Conservation (phyloP, 2,888 invertebrate species). For the Erebia palarica region DNA sequence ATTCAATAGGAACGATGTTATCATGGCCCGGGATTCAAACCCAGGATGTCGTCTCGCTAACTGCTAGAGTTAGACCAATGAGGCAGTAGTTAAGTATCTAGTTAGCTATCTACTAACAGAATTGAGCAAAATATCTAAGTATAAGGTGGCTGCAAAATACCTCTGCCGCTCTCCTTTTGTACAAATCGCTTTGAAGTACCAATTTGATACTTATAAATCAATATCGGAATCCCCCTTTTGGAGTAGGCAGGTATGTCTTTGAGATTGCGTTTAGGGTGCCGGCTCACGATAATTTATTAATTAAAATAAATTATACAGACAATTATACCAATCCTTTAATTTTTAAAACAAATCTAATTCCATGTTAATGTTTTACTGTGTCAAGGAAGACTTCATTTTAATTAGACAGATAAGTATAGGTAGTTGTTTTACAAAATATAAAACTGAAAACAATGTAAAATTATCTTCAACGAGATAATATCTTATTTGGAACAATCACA, state of each 20-base stretch:
- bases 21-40: too few relatives aligned
- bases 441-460: neutral
- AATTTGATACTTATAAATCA: slow-evolving; percentile 52
- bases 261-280: slow-evolving; percentile 43
- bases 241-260: slow-evolving; percentile 54
- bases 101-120: neutral
- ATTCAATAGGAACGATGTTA: too few relatives aligned
- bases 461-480: slow-evolving; percentile 5
- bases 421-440: neutral
- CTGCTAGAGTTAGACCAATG: too few relatives aligned
- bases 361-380: too few relatives aligned
- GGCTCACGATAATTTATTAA: slow-evolving; percentile 41
- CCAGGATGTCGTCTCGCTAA: too few relatives aligned
- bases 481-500: slow-evolving; percentile 20
- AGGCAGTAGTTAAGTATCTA: too few relatives aligned
- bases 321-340: neutral
- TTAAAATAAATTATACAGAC: slow-evolving; percentile 16
- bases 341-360: neutral
- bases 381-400: too few relatives aligned
- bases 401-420: too few relatives aligned
- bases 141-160: neutral
- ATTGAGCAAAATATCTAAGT: neutral
- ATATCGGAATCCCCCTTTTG: slow-evolving; percentile 49
- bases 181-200: slow-evolving; percentile 37
- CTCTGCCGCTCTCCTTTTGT: slow-evolving; percentile 21